These are phyloP conservation scores for Riparia riparia DNA, from an alignment of 2,113 vertebrate genomes.

Conservation along the genomic window DNA sequence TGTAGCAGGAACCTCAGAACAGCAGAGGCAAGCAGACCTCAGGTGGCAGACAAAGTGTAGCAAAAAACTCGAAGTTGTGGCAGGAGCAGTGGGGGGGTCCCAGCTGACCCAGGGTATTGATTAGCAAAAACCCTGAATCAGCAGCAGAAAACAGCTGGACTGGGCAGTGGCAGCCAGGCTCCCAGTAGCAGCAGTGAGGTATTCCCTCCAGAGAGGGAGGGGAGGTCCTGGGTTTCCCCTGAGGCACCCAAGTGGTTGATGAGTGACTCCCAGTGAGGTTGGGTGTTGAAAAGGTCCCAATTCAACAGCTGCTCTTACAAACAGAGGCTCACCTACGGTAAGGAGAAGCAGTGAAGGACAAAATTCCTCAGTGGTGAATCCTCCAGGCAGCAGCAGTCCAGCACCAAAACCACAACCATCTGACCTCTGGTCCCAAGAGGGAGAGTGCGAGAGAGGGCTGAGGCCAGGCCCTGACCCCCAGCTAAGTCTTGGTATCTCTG, in stretches of 20 bases:
- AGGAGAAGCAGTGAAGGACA: background rate
- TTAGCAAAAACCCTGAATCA: background rate
- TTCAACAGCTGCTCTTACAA: fast-evolving
- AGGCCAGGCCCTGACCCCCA: background rate
- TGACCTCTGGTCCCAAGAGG: background rate
- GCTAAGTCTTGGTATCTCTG: background rate
- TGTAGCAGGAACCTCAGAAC: background rate
- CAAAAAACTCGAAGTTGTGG: background rate
- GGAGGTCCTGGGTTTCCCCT: background rate
- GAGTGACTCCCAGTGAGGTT: background rate
- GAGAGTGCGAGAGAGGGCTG: background rate
- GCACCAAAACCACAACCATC: background rate
- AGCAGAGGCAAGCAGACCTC: fast-evolving
- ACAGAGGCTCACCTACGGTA: background rate
- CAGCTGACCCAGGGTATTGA: fast-evolving
- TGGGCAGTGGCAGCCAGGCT: background rate
- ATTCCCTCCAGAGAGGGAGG: background rate
- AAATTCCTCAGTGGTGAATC: background rate
- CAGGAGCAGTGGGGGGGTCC: no score
- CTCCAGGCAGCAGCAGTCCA: background rate
- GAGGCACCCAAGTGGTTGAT: background rate
- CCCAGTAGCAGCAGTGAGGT: background rate
- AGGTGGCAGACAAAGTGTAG: background rate
- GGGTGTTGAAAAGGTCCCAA: background rate
- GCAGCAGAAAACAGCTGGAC: background rate